Evolutionary conservation across 2,888 invertebrate species (phyloP).

Genomic region (Drosophila parthenogenetica): DNA sequence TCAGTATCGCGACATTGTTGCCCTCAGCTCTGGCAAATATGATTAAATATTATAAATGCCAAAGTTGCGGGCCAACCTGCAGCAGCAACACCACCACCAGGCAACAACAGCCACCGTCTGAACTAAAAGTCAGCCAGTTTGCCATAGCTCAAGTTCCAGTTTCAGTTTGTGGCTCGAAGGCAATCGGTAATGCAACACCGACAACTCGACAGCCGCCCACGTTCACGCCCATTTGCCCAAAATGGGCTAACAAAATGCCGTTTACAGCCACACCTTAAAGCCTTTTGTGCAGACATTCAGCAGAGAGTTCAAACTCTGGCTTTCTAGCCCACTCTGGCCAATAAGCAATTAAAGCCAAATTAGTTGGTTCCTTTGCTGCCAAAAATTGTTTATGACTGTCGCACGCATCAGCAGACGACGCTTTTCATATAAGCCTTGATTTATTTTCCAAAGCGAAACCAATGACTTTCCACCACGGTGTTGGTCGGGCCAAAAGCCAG

Average conservation of each 20-base stretch:
- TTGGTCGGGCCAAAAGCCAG: conserved; percentile 24
- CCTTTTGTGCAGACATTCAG: conserved; percentile 8
- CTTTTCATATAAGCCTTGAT: conserved; percentile 42
- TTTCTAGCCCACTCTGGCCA: conserved; percentile 1
- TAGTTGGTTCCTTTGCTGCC: conserved; percentile 22
- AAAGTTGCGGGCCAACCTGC: conserved; percentile 47
- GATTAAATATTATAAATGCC: conserved; percentile 80
- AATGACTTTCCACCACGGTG: conserved; percentile 53
- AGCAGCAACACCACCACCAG: conserved; percentile 4
- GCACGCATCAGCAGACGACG: conserved; percentile 24
- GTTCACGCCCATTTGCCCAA: conserved; percentile 8
- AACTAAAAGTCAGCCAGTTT: conserved; percentile 22
- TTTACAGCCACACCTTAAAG: conserved; percentile 56
- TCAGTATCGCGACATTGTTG: conserved; percentile 33
- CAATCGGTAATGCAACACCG: conserved; percentile 23
- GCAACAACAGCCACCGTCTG: conserved; percentile 1
- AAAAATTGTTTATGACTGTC: conserved; percentile 33
- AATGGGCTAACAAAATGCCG: conserved; percentile 21
- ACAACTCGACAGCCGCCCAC: conserved; percentile 22
- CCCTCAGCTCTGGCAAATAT: conserved; percentile 63
- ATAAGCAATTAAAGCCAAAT: conserved; percentile 37
- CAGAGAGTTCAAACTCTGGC: background rate
- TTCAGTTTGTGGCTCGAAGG: conserved; percentile 8
- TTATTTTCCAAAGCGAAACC: conserved; percentile 30
- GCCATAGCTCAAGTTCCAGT: conserved; percentile 29